A percentile compares a stretch with the other conserved stretches of the same genome.
phyloP scores from a whole-genome alignment of 1,140 invertebrate genomes.

The Drosophila parabipectinata region DNA sequence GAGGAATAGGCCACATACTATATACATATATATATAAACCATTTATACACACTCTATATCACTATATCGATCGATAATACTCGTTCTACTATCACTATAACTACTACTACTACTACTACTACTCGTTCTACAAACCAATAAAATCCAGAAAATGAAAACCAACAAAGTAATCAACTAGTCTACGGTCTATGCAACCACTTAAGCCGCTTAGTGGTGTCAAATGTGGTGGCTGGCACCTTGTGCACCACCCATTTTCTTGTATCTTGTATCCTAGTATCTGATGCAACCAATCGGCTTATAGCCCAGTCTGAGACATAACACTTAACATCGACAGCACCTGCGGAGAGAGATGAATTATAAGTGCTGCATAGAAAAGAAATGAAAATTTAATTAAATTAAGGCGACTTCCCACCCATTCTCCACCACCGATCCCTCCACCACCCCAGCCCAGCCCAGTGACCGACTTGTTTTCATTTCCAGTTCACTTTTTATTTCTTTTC shows the following conservation, averaged over 20 bases:
- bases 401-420: conserved; percentile 46
- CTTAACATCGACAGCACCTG: conserved; percentile 32
- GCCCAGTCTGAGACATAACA: conserved; percentile 43
- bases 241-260: not conserved
- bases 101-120: conserved; percentile 32
- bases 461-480: conserved; percentile 43
- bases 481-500: conserved; percentile 11
- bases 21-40: conserved; percentile 25
- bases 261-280: conserved; percentile 19
- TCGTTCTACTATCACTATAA: conserved; percentile 41
- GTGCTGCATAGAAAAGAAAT: conserved; percentile 81
- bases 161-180: conserved; percentile 55
- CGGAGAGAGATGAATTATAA: conserved; percentile 74
- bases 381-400: conserved; percentile 84
- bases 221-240: conserved; percentile 26
- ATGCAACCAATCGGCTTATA: conserved; percentile 72
- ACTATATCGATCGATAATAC: conserved; percentile 42
- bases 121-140: conserved; percentile 49
- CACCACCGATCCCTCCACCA: not conserved
- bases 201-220: conserved; percentile 61
- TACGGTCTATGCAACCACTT: conserved; percentile 57
- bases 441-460: conserved; percentile 17
- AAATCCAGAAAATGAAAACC: conserved; percentile 52
- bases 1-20: conserved; percentile 57
- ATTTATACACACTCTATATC: conserved; percentile 56